Base-by-base conservation (phyloP, 2,888 invertebrate species). In the Ophion ellenae region DNA sequence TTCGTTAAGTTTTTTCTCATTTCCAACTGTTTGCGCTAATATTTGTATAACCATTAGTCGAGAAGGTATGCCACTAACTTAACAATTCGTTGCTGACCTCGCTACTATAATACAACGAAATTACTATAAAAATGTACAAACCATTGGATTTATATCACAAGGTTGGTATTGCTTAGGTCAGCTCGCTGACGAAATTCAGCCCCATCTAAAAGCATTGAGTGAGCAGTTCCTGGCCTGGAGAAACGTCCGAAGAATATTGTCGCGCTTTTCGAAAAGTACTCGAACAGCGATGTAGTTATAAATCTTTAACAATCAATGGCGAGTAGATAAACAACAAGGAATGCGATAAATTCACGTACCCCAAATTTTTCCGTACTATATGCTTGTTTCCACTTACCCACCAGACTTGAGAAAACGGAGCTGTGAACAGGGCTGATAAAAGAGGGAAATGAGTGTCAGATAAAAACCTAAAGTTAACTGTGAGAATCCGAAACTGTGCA, bases 221-320 rank as follows among this genome's bases (percentile, higher is more conserved):
- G 36, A 5, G 4, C 36, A 0, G 6, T 2, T 0, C 36, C 36
- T 36, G 36, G 36, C 36, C 36, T 6, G 6, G 6, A 36, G 40
- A 80, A 71, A 80, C 79, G 79, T 67, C 75, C 24, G 32, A 45
- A 32, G 76, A 82, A 79, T 82, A 75, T 79, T 66, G 59, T 70
- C 32, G 45, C 78, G 28, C 20, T 57, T 57, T 14, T 82, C 40
- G 61, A 63, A 73, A 74, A 74, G 24, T 24, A 24, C 24, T 0
- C 24, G 24, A 24, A 24, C 24, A 24, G 24, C 24, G 24, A 24
- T 1, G 24, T 1, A 24, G 24, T 61, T 71, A 36, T 63, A 70
- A 10, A 45, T 71, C 17, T 24, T 64, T 45, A 11, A 53, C 71
- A 67, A 67, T 67, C 70, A 67, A 71, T 71, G 10, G 28, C 36